Conservation (phyloP, 2,797 vertebrate genomes). For the Tauraco hartlaubi region DNA sequence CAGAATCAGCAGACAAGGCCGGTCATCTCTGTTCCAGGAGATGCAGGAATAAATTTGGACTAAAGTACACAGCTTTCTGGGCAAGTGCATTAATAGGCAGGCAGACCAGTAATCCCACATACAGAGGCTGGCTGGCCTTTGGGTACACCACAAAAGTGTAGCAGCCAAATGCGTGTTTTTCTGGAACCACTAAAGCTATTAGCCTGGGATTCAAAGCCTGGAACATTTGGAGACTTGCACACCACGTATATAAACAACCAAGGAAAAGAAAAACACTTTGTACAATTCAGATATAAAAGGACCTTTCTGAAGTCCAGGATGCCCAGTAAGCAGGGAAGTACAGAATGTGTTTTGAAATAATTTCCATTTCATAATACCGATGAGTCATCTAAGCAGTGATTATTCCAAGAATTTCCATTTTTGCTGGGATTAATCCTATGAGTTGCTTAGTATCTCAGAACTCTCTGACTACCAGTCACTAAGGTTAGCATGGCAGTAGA, state of each 20-base stretch:
- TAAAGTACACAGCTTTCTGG: background rate
- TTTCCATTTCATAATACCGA: constrained; percentile 36
- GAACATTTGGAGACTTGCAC: background rate
- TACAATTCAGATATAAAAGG: background rate
- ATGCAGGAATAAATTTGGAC: background rate
- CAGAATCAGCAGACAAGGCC: background rate
- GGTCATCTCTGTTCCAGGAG: background rate
- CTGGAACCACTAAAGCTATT: background rate
- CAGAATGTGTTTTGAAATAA: constrained; percentile 18
- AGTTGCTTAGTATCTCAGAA: background rate
- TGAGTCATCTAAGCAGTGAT: constrained; percentile 11
- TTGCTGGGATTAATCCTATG: background rate
- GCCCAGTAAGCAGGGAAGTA: constrained; percentile 6
- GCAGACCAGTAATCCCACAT: background rate
- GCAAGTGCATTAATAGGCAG: background rate
- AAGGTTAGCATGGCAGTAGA: background rate
- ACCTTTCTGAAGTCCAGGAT: constrained; percentile 11
- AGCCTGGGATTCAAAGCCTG: background rate
- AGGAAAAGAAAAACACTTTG: constrained; percentile 33
- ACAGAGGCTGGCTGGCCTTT: background rate
- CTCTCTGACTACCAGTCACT: background rate
- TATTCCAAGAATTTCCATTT: background rate
- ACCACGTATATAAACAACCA: background rate
- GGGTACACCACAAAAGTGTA: background rate
- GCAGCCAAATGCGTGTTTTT: background rate